These are phyloP conservation scores for Atrina japonica DNA, from an alignment of 2,888 invertebrate genomes.

Conservation along the genomic window DNA sequence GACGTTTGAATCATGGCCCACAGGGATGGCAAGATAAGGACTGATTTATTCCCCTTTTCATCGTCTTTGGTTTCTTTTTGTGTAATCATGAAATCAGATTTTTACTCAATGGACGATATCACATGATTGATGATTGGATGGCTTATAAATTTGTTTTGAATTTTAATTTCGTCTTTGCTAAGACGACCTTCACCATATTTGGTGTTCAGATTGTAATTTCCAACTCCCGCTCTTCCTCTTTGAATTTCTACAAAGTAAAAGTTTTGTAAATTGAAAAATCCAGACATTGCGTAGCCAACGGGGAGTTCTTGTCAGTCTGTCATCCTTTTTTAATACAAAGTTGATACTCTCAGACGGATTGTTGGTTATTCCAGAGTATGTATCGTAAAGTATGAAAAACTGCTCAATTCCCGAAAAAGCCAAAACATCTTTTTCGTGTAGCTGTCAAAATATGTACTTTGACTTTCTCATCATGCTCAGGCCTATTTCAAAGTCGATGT, in stretches of 20 bases:
- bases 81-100: too few relatives aligned
- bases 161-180: too few relatives aligned
- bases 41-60: too few relatives aligned
- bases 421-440: constrained; percentile 10
- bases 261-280: constrained; percentile 16
- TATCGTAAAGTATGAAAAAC: neutral
- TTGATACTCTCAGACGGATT: constrained; percentile 25
- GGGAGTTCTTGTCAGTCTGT: constrained; percentile 21
- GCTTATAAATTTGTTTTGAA: too few relatives aligned
- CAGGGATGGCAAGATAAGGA: too few relatives aligned
- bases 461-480: too few relatives aligned
- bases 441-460: too few relatives aligned
- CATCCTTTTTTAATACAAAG: constrained; percentile 15
- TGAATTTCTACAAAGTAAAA: constrained; percentile 25
- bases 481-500: neutral
- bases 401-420: constrained; percentile 16
- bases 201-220: neutral
- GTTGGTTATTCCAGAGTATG: constrained; percentile 24
- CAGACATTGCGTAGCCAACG: constrained; percentile 3
- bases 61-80: too few relatives aligned
- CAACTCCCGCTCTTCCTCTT: constrained; percentile 1
- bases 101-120: too few relatives aligned
- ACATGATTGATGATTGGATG: too few relatives aligned
- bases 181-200: too few relatives aligned
- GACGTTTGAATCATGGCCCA: too few relatives aligned